Conservation (phyloP, 2,113 vertebrate species). For the Oncorhynchus keta region DNA sequence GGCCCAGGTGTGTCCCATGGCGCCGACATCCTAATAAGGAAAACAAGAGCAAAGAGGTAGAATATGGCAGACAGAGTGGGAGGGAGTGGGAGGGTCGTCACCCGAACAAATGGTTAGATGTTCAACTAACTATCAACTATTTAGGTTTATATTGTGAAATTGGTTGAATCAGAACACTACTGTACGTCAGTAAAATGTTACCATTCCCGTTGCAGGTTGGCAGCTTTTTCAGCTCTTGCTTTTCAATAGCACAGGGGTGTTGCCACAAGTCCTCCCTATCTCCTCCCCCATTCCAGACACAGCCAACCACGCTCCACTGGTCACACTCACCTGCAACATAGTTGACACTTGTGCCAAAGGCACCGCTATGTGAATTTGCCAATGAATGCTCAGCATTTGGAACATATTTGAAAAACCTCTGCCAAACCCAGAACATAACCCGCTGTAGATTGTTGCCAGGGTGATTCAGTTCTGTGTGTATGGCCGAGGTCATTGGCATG, state of each 20-base stretch:
- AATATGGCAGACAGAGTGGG: no score
- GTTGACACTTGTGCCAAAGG: conserved; percentile 43
- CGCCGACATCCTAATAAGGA: no score
- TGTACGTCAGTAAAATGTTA: no score
- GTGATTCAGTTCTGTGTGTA: no score
- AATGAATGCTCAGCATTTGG: conserved; percentile 19
- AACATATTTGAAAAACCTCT: background rate
- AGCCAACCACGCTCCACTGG: conserved; percentile 23
- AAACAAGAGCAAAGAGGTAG: no score
- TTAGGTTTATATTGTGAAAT: no score
- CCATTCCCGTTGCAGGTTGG: background rate
- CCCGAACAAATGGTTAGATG: no score
- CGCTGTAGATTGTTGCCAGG: background rate
- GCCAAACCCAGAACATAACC: background rate
- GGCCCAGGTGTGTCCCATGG: no score
- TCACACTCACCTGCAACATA: conserved; percentile 52
- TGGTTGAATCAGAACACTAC: no score
- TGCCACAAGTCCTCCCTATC: conserved; percentile 14
- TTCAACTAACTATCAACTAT: no score
- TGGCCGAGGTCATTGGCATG: no score
- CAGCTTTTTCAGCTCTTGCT: conserved; percentile 17
- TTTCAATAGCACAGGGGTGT: conserved; percentile 28
- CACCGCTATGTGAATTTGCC: conserved; percentile 23
- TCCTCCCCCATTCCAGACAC: conserved; percentile 23
- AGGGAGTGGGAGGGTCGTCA: no score